A percentile compares a stretch with the other conserved stretches of the same genome.
Evolutionary conservation across 2,888 invertebrate genomes (phyloP).

Genomic region (Acleris sparsana): DNA sequence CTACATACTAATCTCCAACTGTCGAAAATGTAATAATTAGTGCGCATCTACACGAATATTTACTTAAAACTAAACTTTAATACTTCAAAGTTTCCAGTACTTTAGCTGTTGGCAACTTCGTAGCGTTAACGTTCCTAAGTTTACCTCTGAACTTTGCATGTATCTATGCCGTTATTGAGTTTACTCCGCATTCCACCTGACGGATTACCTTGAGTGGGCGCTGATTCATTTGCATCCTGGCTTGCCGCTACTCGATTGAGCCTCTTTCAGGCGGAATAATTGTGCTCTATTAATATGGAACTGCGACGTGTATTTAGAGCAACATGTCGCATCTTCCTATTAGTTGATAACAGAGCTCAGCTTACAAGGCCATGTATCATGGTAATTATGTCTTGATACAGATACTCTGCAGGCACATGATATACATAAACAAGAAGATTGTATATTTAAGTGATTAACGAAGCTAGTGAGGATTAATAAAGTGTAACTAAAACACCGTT

Average conservation of each 20-base stretch:
- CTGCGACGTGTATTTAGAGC: conserved; percentile 10
- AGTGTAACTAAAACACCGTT: too few relatives aligned
- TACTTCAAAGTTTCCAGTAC: too few relatives aligned
- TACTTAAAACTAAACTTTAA: too few relatives aligned
- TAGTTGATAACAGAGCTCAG: conserved; percentile 4
- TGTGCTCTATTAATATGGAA: conserved; percentile 30
- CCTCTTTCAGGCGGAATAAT: conserved; percentile 28
- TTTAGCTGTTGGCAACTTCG: too few relatives aligned
- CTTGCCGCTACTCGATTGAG: conserved; percentile 19
- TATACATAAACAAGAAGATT: neutral
- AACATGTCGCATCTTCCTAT: conserved; percentile 24
- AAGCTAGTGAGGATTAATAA: too few relatives aligned
- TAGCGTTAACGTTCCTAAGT: too few relatives aligned
- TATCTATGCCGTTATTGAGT: neutral
- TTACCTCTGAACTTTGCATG: too few relatives aligned
- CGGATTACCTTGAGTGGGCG: neutral
- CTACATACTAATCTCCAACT: too few relatives aligned
- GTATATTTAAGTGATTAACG: too few relatives aligned
- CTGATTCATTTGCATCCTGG: conserved; percentile 26
- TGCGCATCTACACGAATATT: too few relatives aligned
- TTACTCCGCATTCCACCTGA: conserved; percentile 1
- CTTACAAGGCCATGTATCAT: conserved; percentile 8
- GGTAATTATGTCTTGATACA: conserved; percentile 7
- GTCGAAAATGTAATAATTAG: too few relatives aligned
- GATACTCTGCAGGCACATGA: neutral